Evolutionary conservation across 1,140 invertebrate species (phyloP), one percentile per base, ranked within the genome.

Genomic region (Lanistes nyassanus): DNA sequence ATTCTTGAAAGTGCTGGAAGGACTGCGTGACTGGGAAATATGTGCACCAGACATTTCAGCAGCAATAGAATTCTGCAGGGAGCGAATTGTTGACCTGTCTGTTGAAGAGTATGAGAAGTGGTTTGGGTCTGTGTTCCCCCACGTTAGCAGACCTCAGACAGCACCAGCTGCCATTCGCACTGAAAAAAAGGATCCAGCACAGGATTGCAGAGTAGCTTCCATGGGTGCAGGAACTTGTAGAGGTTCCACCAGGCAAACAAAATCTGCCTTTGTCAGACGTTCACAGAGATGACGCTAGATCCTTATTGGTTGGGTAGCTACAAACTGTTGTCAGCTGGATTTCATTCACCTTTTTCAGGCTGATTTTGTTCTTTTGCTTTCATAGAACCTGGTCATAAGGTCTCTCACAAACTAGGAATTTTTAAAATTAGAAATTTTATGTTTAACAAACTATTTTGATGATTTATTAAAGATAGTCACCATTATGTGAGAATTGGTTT

Each of bases 61-160:
- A 9, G 87, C 89, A 11, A 83, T 89, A 29, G 89, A 90, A 77
- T 90, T 89, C 77, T 89, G 87, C 76, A 81, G 89, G 16, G 85
- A 84, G 64, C 84, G 82, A 73, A 86, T 90, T 29, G 83, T 89
- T 0, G 86, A 88, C 55, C 88, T 90, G 82, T 80, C 84, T 5
- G 76, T 87, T 13, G 86, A 88, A 42, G 87, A 89, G 42, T 90
- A 84, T 76, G 88, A 89, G 75, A 83, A 83, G 26, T 89, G 87
- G 87, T 88, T 90, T 77, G 73, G 77, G 31, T 80, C 83, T 36
- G 81, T 82, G 16, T 89, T 89, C 74, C 88, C 88, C 9, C 78
- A 75, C 47, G 75, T 88, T 5, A 64, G 66, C 11, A 79, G 87
- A 53, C 87, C 86, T 16, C 81, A 86, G 70, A 87, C 88, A 34